Evolutionary conservation across 2,797 vertebrate genomes (phyloP).

Genomic region (Mormyrops attenuatus): DNA sequence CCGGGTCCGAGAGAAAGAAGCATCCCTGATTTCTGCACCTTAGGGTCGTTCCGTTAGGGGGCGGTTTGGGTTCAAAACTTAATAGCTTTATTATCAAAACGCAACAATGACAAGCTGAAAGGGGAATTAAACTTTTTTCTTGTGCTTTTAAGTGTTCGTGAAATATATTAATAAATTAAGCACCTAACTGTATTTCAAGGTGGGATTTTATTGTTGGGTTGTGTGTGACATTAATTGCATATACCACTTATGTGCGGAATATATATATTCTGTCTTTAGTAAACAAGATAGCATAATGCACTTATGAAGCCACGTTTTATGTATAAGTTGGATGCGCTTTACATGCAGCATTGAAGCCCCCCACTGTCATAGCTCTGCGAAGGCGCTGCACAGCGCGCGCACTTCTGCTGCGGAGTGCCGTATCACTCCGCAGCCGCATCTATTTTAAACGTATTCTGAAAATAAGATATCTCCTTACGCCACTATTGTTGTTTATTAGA

Average conservation of each 20-base stretch:
- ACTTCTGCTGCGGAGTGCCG: not conserved
- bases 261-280: not conserved
- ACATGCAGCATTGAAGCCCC: not conserved
- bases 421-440: slow-evolving; percentile 28
- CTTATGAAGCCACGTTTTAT: not conserved
- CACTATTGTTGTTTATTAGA: not conserved
- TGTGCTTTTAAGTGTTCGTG: not conserved
- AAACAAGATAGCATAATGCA: not conserved
- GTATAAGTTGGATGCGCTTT: not conserved
- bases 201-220: not conserved
- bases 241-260: not conserved
- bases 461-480: not conserved
- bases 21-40: not conserved
- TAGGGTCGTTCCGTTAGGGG: slow-evolving; percentile 7
- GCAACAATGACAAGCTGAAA: not conserved
- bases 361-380: not conserved
- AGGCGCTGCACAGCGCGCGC: not conserved
- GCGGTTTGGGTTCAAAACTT: slow-evolving; percentile 18
- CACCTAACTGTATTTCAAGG: not conserved
- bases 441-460: not conserved
- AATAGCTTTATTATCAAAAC: slow-evolving; percentile 31
- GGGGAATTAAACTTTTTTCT: not conserved
- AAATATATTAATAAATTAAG: not conserved
- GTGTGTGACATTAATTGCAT: not conserved
- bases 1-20: slow-evolving; percentile 42